Percentiles rank a stretch among this genome's conserved stretches.
Conservation (phyloP, 2,797 vertebrate genomes). For the Ptychadena robeensis region DNA sequence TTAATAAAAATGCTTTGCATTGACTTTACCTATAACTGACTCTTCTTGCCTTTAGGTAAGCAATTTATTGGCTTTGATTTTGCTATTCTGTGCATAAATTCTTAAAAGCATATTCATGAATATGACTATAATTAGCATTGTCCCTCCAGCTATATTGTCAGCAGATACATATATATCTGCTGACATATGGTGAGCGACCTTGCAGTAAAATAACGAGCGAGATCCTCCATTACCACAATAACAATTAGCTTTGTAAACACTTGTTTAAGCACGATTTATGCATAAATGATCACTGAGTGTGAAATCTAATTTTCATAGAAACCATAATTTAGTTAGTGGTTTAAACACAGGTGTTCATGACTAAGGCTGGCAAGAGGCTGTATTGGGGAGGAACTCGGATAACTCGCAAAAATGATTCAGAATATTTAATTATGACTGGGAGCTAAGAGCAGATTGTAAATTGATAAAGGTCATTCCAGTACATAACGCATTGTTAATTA, state of each 20-base stretch:
- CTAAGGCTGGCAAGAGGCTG: background rate
- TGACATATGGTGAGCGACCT: conserved; percentile 14
- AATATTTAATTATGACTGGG: background rate
- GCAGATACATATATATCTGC: conserved; percentile 12
- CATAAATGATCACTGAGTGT: conserved; percentile 3
- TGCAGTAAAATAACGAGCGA: conserved; percentile 2
- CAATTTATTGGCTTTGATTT: background rate
- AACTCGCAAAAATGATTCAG: background rate
- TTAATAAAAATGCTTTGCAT: background rate
- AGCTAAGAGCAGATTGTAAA: background rate
- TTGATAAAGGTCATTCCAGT: background rate
- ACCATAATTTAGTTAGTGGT: conserved; percentile 1
- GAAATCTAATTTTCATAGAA: background rate
- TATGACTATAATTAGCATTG: conserved; percentile 1
- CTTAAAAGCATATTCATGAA: background rate
- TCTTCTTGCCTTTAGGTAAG: background rate
- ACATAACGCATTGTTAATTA: background rate
- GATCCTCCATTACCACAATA: background rate
- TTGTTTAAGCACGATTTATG: background rate
- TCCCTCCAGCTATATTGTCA: background rate
- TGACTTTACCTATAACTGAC: background rate
- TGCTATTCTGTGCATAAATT: background rate
- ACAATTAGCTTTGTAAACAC: background rate
- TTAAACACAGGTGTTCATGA: conserved; percentile 9
- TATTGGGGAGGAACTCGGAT: background rate